phyloP scores from a whole-genome alignment of 64 coral and sea anemone species.

The Pocillopora damicornis region DNA sequence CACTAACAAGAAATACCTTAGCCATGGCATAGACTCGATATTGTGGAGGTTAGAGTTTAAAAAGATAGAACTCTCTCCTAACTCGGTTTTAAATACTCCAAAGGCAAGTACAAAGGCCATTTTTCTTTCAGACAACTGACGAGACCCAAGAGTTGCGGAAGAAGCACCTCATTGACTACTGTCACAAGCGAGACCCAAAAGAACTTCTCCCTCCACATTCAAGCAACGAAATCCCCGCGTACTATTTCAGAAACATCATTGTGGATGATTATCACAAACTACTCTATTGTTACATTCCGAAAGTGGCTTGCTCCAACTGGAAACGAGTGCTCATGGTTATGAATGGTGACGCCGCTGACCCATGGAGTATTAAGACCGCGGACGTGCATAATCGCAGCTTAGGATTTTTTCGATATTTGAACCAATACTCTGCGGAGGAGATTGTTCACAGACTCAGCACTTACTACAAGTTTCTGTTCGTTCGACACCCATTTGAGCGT shows the following conservation, averaged over 20 bases:
- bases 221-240: conserved; percentile 51
- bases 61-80: too few species aligned
- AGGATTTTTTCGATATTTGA: conserved; percentile 89
- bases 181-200: conserved; percentile 56
- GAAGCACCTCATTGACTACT: conserved; percentile 50
- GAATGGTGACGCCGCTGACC: conserved; percentile 82
- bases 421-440: conserved; percentile 78
- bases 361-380: conserved; percentile 70
- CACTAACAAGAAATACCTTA: too few species aligned
- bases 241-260: conserved; percentile 87
- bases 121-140: conserved; percentile 35
- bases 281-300: conserved; percentile 88
- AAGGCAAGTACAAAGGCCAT: not conserved
- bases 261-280: conserved; percentile 79
- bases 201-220: conserved; percentile 56
- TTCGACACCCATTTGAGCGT: conserved; percentile 91
- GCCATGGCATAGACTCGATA: too few species aligned
- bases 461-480: conserved; percentile 95
- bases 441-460: conserved; percentile 83
- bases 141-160: conserved; percentile 55
- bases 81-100: not conserved
- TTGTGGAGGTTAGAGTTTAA: too few species aligned
- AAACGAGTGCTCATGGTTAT: conserved; percentile 93
- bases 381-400: conserved; percentile 93
- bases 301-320: conserved; percentile 95